Evolutionary conservation across 2,797 vertebrate species (phyloP).

Genomic region (Syngnathus rostellatus): DNA sequence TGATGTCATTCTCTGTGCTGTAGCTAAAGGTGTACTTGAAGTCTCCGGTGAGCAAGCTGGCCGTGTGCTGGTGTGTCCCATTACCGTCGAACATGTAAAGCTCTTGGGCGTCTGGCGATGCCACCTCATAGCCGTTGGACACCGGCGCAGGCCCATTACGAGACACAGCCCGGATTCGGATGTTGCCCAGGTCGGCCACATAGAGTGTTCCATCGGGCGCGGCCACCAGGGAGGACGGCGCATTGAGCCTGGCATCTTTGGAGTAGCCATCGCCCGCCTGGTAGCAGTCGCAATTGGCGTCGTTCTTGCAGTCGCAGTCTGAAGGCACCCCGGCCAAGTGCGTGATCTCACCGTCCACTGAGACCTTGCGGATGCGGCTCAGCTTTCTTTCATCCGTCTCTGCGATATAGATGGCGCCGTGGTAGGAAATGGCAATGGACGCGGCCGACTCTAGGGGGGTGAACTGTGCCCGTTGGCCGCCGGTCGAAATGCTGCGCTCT

Average conservation of each 20-base stretch:
- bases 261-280: slow-evolving; percentile 93
- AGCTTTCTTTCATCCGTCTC: slow-evolving; percentile 96
- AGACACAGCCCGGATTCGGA: slow-evolving; percentile 86
- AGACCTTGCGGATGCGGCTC: slow-evolving; percentile 88
- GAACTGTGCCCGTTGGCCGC: slow-evolving; percentile 81
- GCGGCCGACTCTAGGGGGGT: slow-evolving; percentile 88
- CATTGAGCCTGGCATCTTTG: slow-evolving; percentile 91
- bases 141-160: slow-evolving; percentile 77
- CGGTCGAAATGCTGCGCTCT: slow-evolving; percentile 67
- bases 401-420: slow-evolving; percentile 84
- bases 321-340: slow-evolving; percentile 86
- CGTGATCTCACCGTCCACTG: slow-evolving; percentile 91
- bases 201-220: slow-evolving; percentile 91
- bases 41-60: slow-evolving; percentile 89
- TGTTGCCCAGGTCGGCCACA: slow-evolving; percentile 93
- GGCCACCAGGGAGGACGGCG: slow-evolving; percentile 87
- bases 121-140: slow-evolving; percentile 71
- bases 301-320: slow-evolving; percentile 95
- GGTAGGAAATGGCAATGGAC: slow-evolving; percentile 87
- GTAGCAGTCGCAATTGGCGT: slow-evolving; percentile 98
- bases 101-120: slow-evolving; percentile 88
- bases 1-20: slow-evolving; percentile 90
- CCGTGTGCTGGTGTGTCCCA: slow-evolving; percentile 91
- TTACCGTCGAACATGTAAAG: slow-evolving; percentile 95
- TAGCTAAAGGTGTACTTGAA: slow-evolving; percentile 94